Percentiles rank a stretch among this genome's conserved stretches.
These are phyloP conservation scores for Drosophila cracens DNA, from an alignment of 2,888 invertebrate genomes.

Conservation along the genomic window DNA sequence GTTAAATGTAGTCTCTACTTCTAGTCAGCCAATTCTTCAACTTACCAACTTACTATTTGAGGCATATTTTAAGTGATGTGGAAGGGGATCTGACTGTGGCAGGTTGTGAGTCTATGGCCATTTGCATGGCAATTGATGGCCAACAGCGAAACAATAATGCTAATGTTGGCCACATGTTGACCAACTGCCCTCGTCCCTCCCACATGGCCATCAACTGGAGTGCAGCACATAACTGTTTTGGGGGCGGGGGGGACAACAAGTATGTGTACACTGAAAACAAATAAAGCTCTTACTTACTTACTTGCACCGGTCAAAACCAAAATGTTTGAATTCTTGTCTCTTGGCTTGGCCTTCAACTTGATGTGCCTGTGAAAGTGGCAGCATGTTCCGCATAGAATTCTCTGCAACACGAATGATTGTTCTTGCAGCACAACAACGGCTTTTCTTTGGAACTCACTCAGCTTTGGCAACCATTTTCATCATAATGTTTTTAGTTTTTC, in stretches of 20 bases:
- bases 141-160: slow-evolving; percentile 41
- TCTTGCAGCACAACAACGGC: not conserved
- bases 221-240: slow-evolving; percentile 57
- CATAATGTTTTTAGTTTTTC: slow-evolving; percentile 5
- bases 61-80: not conserved
- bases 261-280: slow-evolving; percentile 29
- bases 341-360: not conserved
- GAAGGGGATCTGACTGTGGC: slow-evolving; percentile 10
- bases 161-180: slow-evolving; percentile 60
- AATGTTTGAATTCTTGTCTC: not conserved
- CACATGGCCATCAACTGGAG: slow-evolving; percentile 19
- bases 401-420: not conserved
- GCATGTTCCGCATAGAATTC: slow-evolving; percentile 7
- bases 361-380: slow-evolving; percentile 5
- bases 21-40: slow-evolving; percentile 17
- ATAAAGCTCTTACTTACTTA: slow-evolving; percentile 53
- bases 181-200: slow-evolving; percentile 37
- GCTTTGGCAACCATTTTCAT: slow-evolving; percentile 28
- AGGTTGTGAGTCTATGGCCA: slow-evolving; percentile 16
- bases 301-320: slow-evolving; percentile 28
- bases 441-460: not conserved
- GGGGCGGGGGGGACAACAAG: slow-evolving; percentile 36
- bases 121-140: slow-evolving; percentile 37
- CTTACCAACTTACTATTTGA: slow-evolving; percentile 3
- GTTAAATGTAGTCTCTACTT: not conserved